Conservation (phyloP, 92 coral and sea anemone genomes). For the Paragorgia papillata region DNA sequence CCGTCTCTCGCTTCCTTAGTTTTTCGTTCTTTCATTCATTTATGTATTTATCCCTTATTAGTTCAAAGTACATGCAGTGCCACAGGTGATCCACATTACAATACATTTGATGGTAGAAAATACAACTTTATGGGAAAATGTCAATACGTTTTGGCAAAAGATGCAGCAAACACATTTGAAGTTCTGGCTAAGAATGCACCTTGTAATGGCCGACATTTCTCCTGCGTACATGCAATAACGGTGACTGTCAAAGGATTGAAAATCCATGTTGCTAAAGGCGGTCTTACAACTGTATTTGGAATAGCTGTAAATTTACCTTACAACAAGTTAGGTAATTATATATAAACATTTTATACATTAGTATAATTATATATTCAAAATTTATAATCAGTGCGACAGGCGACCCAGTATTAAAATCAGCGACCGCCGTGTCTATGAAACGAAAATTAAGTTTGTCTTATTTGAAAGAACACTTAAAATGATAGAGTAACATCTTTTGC, state of each 20-base stretch:
- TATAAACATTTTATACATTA: too few species aligned
- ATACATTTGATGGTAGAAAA: conserved; percentile 6
- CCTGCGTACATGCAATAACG: not conserved
- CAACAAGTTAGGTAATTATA: conserved; percentile 29
- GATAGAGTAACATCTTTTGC: too few species aligned
- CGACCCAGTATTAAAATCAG: too few species aligned
- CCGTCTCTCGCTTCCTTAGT: too few species aligned
- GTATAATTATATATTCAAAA: too few species aligned
- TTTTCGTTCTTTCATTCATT: too few species aligned
- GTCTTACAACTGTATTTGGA: conserved; percentile 6
- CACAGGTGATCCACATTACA: conserved; percentile 35
- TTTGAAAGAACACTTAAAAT: too few species aligned
- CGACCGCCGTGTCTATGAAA: too few species aligned
- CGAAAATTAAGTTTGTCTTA: too few species aligned
- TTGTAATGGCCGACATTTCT: not conserved
- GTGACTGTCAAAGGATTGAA: conserved; percentile 25
- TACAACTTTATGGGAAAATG: conserved; percentile 23
- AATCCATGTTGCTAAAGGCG: conserved; percentile 15
- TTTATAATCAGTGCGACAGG: too few species aligned
- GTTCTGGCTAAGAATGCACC: conserved; percentile 14
- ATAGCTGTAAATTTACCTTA: conserved; percentile 3
- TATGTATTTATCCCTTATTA: not conserved
- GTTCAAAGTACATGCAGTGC: conserved; percentile 19
- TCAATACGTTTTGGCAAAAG: conserved; percentile 26
- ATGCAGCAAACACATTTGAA: not conserved